phyloP scores from a whole-genome alignment of 2,797 vertebrate species.

The Schizopygopsis malacanthus region DNA sequence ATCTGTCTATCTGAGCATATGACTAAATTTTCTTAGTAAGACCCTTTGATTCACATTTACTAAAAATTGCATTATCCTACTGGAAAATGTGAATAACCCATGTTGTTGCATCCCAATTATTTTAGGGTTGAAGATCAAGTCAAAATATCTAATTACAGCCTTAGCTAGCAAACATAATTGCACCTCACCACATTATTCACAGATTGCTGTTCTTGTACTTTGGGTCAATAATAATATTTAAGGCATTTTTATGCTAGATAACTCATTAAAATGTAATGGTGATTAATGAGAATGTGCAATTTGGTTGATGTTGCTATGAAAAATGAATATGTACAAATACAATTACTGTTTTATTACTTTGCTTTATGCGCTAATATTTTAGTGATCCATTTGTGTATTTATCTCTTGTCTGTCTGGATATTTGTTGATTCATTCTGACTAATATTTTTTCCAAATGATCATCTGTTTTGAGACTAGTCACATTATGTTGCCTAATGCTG shows the following conservation, averaged over 20 bases:
- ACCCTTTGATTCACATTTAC: background rate
- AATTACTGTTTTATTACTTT: background rate
- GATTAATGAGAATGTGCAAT: background rate
- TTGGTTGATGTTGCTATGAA: background rate
- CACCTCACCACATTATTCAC: background rate
- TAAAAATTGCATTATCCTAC: background rate
- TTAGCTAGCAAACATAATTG: slow-evolving; percentile 2
- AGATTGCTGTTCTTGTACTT: background rate
- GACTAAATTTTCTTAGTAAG: background rate
- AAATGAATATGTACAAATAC: background rate
- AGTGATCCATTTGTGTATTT: background rate
- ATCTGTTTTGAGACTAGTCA: slow-evolving; percentile 17
- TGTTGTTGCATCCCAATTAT: background rate
- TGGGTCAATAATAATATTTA: background rate
- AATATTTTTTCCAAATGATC: background rate
- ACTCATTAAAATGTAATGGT: background rate
- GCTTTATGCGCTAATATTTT: background rate
- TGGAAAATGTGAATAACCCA: background rate
- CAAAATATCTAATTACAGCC: background rate
- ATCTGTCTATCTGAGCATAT: background rate
- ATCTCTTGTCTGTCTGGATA: background rate
- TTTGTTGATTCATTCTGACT: background rate
- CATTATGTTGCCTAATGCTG: background rate
- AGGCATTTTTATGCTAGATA: background rate
- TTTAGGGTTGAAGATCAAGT: background rate